These are phyloP conservation scores for Micrasema minimum DNA, from an alignment of 1,140 invertebrate species.

Conservation along the genomic window DNA sequence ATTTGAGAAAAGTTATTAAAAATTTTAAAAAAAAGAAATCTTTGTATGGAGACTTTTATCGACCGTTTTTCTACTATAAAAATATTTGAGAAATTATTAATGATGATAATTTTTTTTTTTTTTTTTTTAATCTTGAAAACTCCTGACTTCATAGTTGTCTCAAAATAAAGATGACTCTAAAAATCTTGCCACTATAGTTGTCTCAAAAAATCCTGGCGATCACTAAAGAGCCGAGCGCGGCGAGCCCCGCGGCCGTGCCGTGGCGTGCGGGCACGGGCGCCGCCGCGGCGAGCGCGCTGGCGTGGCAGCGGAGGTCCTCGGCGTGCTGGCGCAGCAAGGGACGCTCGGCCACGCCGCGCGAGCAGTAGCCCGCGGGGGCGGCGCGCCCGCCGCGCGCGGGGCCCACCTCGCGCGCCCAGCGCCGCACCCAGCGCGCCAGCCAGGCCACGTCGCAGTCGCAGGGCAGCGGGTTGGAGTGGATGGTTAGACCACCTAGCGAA, in stretches of 20 bases:
- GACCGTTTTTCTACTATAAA: too few relatives aligned
- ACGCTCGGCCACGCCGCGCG: conserved; percentile 68
- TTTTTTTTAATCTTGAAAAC: too few relatives aligned
- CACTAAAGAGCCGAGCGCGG: not conserved
- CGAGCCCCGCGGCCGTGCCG: not conserved
- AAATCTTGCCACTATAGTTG: too few relatives aligned
- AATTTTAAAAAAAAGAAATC: too few relatives aligned
- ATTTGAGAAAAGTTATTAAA: too few relatives aligned
- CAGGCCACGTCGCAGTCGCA: conserved; percentile 91
- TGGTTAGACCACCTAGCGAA: conserved; percentile 80
- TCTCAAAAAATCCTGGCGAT: not conserved
- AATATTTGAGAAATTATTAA: too few relatives aligned
- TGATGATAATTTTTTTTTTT: too few relatives aligned
- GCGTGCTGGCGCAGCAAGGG: conserved; percentile 75
- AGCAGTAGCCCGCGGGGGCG: conserved; percentile 70
- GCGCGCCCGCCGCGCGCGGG: conserved; percentile 65
- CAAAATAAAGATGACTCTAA: too few relatives aligned
- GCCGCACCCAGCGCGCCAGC: conserved; percentile 87
- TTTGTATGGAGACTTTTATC: too few relatives aligned
- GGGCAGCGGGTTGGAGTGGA: conserved; percentile 84
- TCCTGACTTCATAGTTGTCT: too few relatives aligned
- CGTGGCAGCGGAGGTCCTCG: conserved; percentile 80
- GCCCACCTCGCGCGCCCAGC: conserved; percentile 81
- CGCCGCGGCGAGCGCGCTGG: conserved; percentile 76
- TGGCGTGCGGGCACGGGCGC: conserved; percentile 50